These are phyloP conservation scores for Thymelicus acteon DNA, from an alignment of 2,888 invertebrate genomes.

Conservation along the genomic window DNA sequence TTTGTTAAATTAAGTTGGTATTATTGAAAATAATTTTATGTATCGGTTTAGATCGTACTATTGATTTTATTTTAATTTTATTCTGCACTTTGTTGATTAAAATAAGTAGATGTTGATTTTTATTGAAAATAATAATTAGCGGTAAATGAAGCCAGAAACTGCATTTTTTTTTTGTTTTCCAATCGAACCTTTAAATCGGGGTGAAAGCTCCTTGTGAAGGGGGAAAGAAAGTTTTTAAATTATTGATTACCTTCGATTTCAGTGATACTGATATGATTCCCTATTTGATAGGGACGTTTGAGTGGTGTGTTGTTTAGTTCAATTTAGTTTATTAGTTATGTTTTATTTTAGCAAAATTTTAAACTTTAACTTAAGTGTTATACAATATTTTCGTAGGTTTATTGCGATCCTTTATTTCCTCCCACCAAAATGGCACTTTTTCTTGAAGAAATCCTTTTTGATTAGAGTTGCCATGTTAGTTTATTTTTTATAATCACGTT, in stretches of 20 bases:
- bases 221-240: slow-evolving; percentile 66
- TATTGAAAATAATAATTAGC: slow-evolving; percentile 71
- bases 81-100: slow-evolving; percentile 80
- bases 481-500: slow-evolving; percentile 69
- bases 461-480: slow-evolving; percentile 72
- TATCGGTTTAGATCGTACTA: slow-evolving; percentile 81
- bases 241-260: slow-evolving; percentile 76
- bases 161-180: slow-evolving; percentile 73
- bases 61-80: slow-evolving; percentile 84
- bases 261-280: slow-evolving; percentile 76
- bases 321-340: slow-evolving; percentile 85
- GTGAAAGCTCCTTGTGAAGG: slow-evolving; percentile 68
- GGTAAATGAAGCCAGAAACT: slow-evolving; percentile 77
- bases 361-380: slow-evolving; percentile 82
- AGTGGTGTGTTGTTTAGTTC: slow-evolving; percentile 83
- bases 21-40: slow-evolving; percentile 83
- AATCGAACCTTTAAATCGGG: slow-evolving; percentile 60
- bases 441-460: slow-evolving; percentile 43
- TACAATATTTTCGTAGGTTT: slow-evolving; percentile 81
- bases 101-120: slow-evolving; percentile 74
- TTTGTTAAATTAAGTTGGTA: slow-evolving; percentile 84
- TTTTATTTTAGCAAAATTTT: slow-evolving; percentile 85
- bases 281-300: slow-evolving; percentile 77
- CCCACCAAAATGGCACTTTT: slow-evolving; percentile 81
- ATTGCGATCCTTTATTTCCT: slow-evolving; percentile 77